Conservation (phyloP, 2,113 vertebrate genomes). For the Mobula hypostoma region DNA sequence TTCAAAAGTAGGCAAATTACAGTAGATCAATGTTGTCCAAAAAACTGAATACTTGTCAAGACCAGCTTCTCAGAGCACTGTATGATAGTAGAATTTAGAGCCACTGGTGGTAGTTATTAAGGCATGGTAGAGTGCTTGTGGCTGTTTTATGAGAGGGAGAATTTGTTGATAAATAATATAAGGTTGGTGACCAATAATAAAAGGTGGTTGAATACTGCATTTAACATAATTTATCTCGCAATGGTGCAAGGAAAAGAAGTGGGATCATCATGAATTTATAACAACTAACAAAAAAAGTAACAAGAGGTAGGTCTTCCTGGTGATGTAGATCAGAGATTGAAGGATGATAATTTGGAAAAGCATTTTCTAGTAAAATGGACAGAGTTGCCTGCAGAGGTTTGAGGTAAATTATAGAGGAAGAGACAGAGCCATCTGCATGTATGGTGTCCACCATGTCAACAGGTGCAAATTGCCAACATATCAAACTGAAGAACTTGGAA, state of each 20-base stretch:
- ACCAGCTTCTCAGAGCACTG: no score
- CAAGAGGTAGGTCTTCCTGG: neutral
- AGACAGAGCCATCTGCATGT: neutral
- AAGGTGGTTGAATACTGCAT: neutral
- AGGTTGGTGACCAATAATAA: neutral
- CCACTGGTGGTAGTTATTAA: no score
- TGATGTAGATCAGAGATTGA: neutral
- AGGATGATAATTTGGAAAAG: neutral
- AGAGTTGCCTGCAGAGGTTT: neutral
- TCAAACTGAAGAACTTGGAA: neutral
- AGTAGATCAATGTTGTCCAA: no score
- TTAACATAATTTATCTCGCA: neutral
- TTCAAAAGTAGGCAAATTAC: no score
- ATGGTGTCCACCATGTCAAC: neutral
- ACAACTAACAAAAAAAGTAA: neutral
- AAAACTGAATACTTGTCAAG: no score
- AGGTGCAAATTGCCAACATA: neutral
- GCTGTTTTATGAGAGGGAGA: neutral
- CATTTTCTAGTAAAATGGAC: neutral
- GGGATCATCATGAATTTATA: neutral
- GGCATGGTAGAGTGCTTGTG: neutral
- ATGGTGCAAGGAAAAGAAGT: neutral
- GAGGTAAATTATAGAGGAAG: neutral
- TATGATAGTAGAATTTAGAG: no score
- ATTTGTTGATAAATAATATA: neutral